Percentiles rank a stretch among this genome's conserved stretches.
phyloP scores from a whole-genome alignment of 2,113 vertebrate species.

The Heptranchias perlo region DNA sequence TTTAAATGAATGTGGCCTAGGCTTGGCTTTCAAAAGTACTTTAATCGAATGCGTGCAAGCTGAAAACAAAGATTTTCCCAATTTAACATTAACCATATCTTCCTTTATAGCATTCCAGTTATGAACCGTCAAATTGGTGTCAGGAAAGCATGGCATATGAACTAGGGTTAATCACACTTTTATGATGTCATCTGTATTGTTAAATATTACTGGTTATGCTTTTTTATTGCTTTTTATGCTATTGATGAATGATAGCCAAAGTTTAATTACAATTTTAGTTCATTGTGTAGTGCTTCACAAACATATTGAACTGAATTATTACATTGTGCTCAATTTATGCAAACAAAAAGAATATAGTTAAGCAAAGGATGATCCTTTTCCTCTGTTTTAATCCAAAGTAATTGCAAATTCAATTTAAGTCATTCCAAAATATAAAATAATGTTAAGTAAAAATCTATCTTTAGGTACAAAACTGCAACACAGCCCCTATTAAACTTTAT shows the following conservation, averaged over 20 bases:
- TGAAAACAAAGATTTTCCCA: not conserved
- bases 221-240: not conserved
- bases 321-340: not conserved
- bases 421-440: constrained; percentile 1
- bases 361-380: not conserved
- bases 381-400: not conserved
- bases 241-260: not conserved
- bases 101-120: not conserved
- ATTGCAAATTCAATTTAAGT: not conserved
- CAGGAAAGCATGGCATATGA: not conserved
- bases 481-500: not conserved
- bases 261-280: constrained; percentile 12
- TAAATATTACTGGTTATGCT: not conserved
- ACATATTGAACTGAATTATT: constrained; percentile 21
- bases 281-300: constrained; percentile 10
- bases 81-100: not conserved
- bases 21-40: not conserved
- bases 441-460: not conserved
- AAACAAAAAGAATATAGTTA: constrained; percentile 2
- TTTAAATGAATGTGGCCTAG: not conserved
- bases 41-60: not conserved
- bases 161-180: constrained; percentile 14
- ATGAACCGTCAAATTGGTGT: not conserved
- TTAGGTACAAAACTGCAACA: not conserved
- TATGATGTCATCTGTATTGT: constrained; percentile 3